These are phyloP conservation scores for Myotis pilosus DNA, from an alignment of 2,797 vertebrate species.

Conservation along the genomic window DNA sequence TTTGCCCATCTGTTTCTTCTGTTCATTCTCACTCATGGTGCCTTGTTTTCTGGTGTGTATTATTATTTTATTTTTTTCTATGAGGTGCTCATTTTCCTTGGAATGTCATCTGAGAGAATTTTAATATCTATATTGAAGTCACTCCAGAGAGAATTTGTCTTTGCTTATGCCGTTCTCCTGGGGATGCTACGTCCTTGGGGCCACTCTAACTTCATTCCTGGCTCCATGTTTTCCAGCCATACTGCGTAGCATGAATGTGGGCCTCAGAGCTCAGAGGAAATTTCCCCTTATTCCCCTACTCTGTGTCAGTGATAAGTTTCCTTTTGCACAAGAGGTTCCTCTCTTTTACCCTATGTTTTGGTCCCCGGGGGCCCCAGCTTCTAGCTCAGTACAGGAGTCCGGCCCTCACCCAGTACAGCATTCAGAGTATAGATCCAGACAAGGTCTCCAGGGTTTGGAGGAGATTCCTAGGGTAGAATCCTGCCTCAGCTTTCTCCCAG, in stretches of 20 bases:
- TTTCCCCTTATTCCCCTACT: background rate
- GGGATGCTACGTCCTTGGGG: background rate
- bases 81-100: background rate
- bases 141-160: background rate
- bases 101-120: background rate
- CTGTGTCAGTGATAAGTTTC: background rate
- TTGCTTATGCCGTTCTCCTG: background rate
- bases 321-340: background rate
- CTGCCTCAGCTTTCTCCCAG: background rate
- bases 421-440: background rate
- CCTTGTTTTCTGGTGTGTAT: background rate
- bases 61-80: background rate
- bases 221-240: background rate
- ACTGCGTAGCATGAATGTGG: background rate
- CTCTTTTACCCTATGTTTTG: background rate
- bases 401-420: accelerated
- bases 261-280: background rate
- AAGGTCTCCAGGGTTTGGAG: background rate
- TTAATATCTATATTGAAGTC: background rate
- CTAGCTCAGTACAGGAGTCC: background rate
- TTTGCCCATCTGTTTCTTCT: background rate
- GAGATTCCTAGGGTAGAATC: background rate
- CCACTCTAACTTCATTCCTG: background rate
- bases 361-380: background rate
- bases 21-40: background rate